Evolutionary conservation across 2,888 invertebrate species (phyloP).

Genomic region (Oligia fasciuncula): DNA sequence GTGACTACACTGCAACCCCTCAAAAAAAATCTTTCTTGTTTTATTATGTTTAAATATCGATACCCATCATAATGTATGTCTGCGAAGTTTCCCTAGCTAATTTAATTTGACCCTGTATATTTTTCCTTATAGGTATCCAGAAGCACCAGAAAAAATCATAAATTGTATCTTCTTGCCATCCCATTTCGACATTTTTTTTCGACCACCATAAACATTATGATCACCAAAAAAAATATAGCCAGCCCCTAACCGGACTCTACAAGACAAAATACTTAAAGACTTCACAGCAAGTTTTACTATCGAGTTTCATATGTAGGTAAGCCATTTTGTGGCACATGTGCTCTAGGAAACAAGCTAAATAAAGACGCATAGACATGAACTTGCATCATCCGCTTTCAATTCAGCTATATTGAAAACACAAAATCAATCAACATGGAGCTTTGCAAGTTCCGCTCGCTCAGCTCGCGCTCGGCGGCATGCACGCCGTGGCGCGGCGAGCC

Average conservation of each 20-base stretch:
- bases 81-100: too few relatives aligned
- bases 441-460: conserved; percentile 53
- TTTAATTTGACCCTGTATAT: background rate
- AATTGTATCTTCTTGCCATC: conserved; percentile 32
- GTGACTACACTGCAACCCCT: too few relatives aligned
- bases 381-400: conserved; percentile 38
- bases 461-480: conserved; percentile 23
- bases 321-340: conserved; percentile 15
- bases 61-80: too few relatives aligned
- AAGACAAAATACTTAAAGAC: conserved; percentile 30
- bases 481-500: conserved; percentile 57
- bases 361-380: conserved; percentile 35
- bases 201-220: conserved; percentile 30
- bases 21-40: too few relatives aligned
- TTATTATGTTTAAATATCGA: too few relatives aligned
- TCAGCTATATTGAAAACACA: conserved; percentile 54
- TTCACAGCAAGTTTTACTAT: conserved; percentile 23
- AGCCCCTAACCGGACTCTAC: background rate
- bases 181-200: conserved; percentile 16
- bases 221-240: conserved; percentile 10
- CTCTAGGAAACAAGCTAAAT: conserved; percentile 30
- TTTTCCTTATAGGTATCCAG: background rate
- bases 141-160: conserved; percentile 11
- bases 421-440: conserved; percentile 60
- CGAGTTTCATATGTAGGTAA: conserved; percentile 24